phyloP scores from a whole-genome alignment of 2,113 vertebrate species.

The Cephalopholis sonnerati region DNA sequence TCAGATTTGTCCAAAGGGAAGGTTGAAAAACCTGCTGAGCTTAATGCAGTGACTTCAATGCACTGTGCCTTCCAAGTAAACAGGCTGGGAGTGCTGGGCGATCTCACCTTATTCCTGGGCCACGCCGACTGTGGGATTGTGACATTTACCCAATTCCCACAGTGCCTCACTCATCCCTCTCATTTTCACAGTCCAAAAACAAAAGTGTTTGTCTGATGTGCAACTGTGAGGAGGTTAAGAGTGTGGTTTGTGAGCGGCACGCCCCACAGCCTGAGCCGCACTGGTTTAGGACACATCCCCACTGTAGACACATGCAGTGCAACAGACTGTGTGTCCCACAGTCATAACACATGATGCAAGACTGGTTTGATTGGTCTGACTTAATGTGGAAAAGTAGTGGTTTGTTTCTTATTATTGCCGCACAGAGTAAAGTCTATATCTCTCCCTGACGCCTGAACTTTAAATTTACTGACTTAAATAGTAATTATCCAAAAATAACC shows the following conservation, averaged over 20 bases:
- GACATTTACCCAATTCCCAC: constrained; percentile 82
- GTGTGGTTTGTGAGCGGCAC: constrained; percentile 66
- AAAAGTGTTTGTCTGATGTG: constrained; percentile 78
- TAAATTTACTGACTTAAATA: neutral
- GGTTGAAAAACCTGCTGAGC: constrained; percentile 64
- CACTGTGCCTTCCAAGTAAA: constrained; percentile 63
- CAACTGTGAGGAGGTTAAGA: constrained; percentile 58
- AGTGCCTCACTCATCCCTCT: constrained; percentile 66
- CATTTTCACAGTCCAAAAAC: constrained; percentile 80
- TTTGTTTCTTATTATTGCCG: constrained; percentile 13
- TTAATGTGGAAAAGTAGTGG: constrained; percentile 30
- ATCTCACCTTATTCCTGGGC: constrained; percentile 62
- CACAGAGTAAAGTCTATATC: neutral
- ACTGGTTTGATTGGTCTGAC: constrained; percentile 63
- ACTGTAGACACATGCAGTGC: constrained; percentile 31
- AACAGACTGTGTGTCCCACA: constrained; percentile 52
- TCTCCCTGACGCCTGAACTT: neutral
- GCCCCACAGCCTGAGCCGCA: constrained; percentile 50
- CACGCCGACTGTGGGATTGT: constrained; percentile 83
- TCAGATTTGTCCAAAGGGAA: constrained; percentile 31
- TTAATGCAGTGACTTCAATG: constrained; percentile 36
- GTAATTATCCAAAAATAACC: neutral
- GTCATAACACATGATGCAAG: constrained; percentile 78
- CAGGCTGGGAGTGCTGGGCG: constrained; percentile 65
- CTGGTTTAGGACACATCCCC: constrained; percentile 54